Percentiles rank a stretch among this genome's conserved stretches.
Evolutionary conservation across 2,113 vertebrate genomes (phyloP).

Genomic region (Typhlomys cinereus): DNA sequence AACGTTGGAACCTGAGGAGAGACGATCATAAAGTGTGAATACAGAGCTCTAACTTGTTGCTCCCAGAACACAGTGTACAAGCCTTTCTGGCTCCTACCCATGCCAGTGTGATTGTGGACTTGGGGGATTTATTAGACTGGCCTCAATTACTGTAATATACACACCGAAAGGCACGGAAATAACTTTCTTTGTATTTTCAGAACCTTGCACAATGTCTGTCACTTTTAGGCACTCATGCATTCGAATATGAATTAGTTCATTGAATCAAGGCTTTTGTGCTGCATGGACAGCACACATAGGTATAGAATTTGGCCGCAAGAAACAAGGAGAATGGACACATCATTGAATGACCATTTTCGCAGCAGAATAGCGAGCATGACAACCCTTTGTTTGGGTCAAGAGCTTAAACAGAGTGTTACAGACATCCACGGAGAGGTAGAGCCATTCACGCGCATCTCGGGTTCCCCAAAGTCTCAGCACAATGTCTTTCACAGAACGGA

Average conservation of each 20-base stretch:
- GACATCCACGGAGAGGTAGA: not conserved
- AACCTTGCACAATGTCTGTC: not conserved
- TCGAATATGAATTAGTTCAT: conserved; percentile 19
- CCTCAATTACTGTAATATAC: not conserved
- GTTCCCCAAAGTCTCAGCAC: not conserved
- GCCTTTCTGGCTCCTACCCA: accelerated
- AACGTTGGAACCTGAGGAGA: not conserved
- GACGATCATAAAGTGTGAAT: not conserved
- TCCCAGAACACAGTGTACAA: accelerated
- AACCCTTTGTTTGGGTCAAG: not conserved
- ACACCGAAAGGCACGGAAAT: not conserved
- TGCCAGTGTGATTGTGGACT: not conserved
- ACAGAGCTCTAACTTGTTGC: not conserved
- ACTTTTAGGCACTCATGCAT: not conserved
- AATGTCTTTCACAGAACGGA: not conserved
- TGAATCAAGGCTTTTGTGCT: not conserved
- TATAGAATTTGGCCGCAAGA: not conserved
- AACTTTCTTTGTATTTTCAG: not conserved
- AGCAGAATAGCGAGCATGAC: not conserved
- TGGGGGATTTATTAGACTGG: not conserved
- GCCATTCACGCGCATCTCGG: not conserved
- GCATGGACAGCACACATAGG: not conserved
- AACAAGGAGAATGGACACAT: not conserved
- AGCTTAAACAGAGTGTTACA: not conserved
- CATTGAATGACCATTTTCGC: not conserved